phyloP scores from a whole-genome alignment of 2,113 vertebrate genomes.

The Oriolus oriolus region DNA sequence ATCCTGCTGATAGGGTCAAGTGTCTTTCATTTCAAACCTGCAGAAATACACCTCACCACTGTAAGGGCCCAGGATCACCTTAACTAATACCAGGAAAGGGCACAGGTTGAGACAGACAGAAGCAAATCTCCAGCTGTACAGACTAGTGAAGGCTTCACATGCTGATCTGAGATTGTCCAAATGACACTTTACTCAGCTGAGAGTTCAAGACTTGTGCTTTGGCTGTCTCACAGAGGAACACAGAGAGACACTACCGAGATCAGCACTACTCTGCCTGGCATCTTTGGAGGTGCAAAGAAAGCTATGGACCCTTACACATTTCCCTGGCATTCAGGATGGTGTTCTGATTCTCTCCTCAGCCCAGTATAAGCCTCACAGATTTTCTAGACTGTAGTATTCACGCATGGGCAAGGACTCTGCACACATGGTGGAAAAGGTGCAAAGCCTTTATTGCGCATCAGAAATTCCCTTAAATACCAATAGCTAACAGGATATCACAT shows the following conservation, averaged over 20 bases:
- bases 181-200: neutral
- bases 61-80: neutral
- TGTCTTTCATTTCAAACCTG: neutral
- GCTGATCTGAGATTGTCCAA: neutral
- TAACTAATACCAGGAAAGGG: neutral
- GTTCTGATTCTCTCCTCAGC: neutral
- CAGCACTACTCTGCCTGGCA: neutral
- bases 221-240: neutral
- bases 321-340: neutral
- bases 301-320: fast-evolving
- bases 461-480: too few species aligned
- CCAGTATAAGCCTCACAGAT: neutral
- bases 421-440: too few species aligned
- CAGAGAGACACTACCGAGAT: neutral
- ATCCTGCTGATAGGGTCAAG: neutral
- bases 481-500: too few species aligned
- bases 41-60: neutral
- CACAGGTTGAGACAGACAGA: neutral
- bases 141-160: neutral
- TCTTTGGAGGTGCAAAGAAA: neutral
- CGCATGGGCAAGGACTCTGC: too few species aligned
- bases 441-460: too few species aligned
- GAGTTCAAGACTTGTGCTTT: neutral
- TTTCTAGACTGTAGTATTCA: too few species aligned
- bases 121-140: neutral